Evolutionary conservation across 2,888 invertebrate genomes (phyloP).

Genomic region (Machimus rusticus): DNA sequence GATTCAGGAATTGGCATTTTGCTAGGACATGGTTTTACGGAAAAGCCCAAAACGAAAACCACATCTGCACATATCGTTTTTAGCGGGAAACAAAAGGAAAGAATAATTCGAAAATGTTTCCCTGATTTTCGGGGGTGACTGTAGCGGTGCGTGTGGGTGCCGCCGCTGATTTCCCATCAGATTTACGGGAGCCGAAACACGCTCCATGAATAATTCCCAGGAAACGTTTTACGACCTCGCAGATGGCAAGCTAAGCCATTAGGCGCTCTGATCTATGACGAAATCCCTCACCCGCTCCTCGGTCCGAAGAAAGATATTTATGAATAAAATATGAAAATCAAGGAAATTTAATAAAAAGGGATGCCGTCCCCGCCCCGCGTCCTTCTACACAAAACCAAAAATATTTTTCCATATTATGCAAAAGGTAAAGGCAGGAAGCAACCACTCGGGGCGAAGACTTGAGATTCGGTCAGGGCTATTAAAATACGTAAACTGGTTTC

Average conservation of each 20-base stretch:
- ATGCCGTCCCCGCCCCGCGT: neutral
- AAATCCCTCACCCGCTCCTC: neutral
- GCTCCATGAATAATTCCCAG: slow-evolving; percentile 26
- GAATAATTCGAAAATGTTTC: slow-evolving; percentile 7
- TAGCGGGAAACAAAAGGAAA: neutral
- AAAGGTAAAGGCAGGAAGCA: neutral
- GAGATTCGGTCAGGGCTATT: neutral
- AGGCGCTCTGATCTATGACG: slow-evolving; percentile 18
- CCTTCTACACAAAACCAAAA: neutral
- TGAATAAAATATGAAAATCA: slow-evolving; percentile 39
- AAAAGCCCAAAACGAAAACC: neutral
- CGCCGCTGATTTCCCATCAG: slow-evolving; percentile 22
- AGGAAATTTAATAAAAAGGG: slow-evolving; percentile 29
- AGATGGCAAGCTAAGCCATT: slow-evolving; percentile 8
- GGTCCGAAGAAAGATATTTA: neutral
- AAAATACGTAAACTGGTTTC: neutral
- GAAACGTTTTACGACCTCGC: slow-evolving; percentile 28
- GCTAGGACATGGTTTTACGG: neutral
- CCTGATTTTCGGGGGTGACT: neutral
- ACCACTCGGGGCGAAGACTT: neutral
- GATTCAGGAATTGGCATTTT: neutral
- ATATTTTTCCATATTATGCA: slow-evolving; percentile 24
- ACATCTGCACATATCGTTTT: slow-evolving; percentile 18
- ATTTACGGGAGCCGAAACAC: slow-evolving; percentile 14
- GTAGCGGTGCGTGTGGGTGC: neutral